A percentile compares a stretch with the other conserved stretches of the same genome.
phyloP scores from a whole-genome alignment of 35 echinoderm and acorn worm species.

The Amphiura filiformis region DNA sequence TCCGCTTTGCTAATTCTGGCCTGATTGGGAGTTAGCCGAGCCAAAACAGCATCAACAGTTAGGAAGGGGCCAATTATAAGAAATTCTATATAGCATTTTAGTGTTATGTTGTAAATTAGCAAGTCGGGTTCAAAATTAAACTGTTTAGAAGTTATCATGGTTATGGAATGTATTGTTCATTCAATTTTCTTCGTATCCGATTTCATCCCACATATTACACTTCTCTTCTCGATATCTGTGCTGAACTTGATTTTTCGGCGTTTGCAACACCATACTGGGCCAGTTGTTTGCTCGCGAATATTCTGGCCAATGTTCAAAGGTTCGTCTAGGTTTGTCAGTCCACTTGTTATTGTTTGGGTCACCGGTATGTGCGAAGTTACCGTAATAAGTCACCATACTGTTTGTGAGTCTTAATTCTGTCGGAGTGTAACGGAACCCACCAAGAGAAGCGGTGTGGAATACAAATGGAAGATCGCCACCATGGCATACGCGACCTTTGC shows the following conservation, averaged over 20 bases:
- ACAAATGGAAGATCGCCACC: slow-evolving; percentile 51
- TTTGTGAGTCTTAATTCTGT: slow-evolving; percentile 13
- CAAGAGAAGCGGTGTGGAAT: slow-evolving; percentile 30
- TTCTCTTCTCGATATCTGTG: background rate
- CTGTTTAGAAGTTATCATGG: too few species aligned
- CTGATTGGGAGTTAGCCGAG: too few species aligned
- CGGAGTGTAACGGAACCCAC: slow-evolving; percentile 23
- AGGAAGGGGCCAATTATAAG: too few species aligned
- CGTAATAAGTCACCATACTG: slow-evolving; percentile 38
- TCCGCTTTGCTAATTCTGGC: too few species aligned
- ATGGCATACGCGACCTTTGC: slow-evolving; percentile 42
- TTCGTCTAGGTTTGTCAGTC: background rate
- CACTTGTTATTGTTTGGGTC: slow-evolving; percentile 42
- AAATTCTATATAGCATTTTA: too few species aligned
- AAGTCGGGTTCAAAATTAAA: too few species aligned
- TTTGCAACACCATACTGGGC: background rate
- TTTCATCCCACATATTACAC: background rate
- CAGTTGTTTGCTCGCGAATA: background rate
- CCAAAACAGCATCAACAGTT: too few species aligned
- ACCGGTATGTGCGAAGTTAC: slow-evolving; percentile 46
- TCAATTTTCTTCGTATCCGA: background rate
- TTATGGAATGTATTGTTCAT: too few species aligned
- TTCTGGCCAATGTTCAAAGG: background rate
- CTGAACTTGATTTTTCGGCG: background rate
- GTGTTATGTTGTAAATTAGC: too few species aligned